Base-by-base conservation (phyloP, 2,797 vertebrate genomes). In the Antrozous pallidus region DNA sequence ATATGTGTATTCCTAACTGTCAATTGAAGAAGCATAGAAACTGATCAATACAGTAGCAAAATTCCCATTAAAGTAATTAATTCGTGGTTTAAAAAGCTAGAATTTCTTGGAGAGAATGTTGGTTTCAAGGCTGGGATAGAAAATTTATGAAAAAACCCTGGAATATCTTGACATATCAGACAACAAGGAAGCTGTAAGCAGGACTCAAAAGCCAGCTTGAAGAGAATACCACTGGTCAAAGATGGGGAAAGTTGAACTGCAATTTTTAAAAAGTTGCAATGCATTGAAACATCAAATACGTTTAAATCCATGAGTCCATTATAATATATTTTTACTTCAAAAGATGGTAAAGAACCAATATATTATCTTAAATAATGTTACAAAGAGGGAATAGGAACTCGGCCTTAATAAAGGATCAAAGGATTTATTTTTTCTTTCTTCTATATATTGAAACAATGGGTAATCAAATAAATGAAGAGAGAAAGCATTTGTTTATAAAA, bases 351-450 rank as follows among this genome's bases (percentile, higher is more conserved):
- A 78, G 28, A 90, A 80, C 8, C 8, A 84, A 42, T 42, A 26
- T 75, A n/a, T 75, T 94, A 49, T 49, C 47, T 90, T 88, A 45
- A 87, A 80, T 80, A 84, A 80, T 58, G 16, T 70, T 82, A 67
- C 42, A 56, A 70, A 47, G 7, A 1, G 5, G 28, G 17, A 31
- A 31, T 2, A 2, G 14, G 8, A 26, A 73, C 42, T 24, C 18
- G 81, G 12, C 18, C 45, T 91, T 84, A 17, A 54, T 33, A 74
- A 51, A 20, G 18, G 8, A 83, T 49, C 11, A 80, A 78, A 78
- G 2, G 1, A 67, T n/a, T 51, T 88, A 38, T 49, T 40, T 69
- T 80, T 3, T 31, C 28, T 93, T 91, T 91, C n/a, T 40, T 85
- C 58, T 22, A 31, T 61, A 67, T 94, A 69, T 5, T 82, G 42